Conservation (phyloP, 2,888 invertebrate species). For the Galerucella nymphaeae region DNA sequence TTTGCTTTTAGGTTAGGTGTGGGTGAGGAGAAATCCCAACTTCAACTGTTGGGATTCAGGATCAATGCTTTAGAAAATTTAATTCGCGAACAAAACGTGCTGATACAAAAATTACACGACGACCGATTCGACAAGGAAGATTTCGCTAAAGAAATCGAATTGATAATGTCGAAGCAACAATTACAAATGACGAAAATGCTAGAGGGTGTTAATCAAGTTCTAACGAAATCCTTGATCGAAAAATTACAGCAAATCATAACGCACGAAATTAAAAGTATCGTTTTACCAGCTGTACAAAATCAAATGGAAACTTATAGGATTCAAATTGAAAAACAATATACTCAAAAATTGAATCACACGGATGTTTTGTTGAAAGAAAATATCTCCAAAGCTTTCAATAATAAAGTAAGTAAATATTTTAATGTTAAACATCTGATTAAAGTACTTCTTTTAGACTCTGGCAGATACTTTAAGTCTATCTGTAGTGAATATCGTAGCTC, state of each 20-base stretch:
- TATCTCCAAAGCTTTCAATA: constrained; percentile 81
- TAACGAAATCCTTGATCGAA: constrained; percentile 59
- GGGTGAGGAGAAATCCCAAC: constrained; percentile 51
- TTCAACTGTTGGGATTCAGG: constrained; percentile 57
- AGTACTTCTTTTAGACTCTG: constrained; percentile 69
- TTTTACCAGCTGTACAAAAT: constrained; percentile 71
- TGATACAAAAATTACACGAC: constrained; percentile 58
- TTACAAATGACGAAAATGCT: constrained; percentile 61
- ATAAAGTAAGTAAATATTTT: constrained; percentile 72
- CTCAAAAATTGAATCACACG: constrained; percentile 77
- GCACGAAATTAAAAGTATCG: constrained; percentile 69
- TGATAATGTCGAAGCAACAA: constrained; percentile 60
- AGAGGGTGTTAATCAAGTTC: constrained; percentile 68
- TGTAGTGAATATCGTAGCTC: constrained; percentile 76
- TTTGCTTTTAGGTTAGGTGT: constrained; percentile 27
- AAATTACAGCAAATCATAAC: constrained; percentile 69
- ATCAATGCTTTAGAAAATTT: constrained; percentile 57
- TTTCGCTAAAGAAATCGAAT: constrained; percentile 60
- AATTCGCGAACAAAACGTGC: constrained; percentile 59
- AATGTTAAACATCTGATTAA: not conserved
- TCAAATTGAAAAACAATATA: constrained; percentile 79
- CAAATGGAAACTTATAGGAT: constrained; percentile 79
- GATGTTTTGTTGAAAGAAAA: constrained; percentile 83
- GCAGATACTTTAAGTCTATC: constrained; percentile 79
- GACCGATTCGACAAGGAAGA: constrained; percentile 56